These are phyloP conservation scores for Troides aeacus DNA, from an alignment of 2,888 invertebrate genomes.

Conservation along the genomic window DNA sequence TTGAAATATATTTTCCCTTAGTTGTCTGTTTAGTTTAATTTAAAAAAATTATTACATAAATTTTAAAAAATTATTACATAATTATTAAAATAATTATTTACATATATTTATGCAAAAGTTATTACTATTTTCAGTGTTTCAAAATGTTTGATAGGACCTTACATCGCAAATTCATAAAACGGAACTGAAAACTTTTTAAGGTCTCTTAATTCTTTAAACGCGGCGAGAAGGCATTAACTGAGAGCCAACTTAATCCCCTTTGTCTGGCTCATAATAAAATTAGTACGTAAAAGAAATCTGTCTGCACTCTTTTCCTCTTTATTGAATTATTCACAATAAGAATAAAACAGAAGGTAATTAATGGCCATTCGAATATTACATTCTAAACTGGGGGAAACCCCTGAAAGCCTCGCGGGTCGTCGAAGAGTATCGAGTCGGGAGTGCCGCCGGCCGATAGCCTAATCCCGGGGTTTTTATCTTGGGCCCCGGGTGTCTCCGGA, in stretches of 20 bases:
- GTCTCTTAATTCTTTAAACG: slow-evolving; percentile 12
- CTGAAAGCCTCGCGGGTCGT: slow-evolving; percentile 38
- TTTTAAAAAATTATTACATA: too few species aligned
- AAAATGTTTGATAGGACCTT: too few species aligned
- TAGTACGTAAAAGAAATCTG: slow-evolving; percentile 23
- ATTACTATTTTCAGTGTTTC: too few species aligned
- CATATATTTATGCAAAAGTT: too few species aligned
- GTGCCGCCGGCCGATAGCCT: slow-evolving; percentile 50
- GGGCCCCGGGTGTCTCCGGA: slow-evolving; percentile 28
- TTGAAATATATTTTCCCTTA: too few species aligned
- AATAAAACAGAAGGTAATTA: slow-evolving; percentile 27
- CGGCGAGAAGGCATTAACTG: slow-evolving; percentile 10
- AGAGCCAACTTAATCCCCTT: slow-evolving; percentile 17
- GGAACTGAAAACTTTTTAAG: slow-evolving; percentile 9
- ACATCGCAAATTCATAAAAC: background rate
- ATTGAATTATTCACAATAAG: slow-evolving; percentile 27
- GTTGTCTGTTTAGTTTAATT: too few species aligned
- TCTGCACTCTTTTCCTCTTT: slow-evolving; percentile 24
- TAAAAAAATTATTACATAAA: too few species aligned
- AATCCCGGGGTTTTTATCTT: slow-evolving; percentile 58
- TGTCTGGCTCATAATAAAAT: slow-evolving; percentile 24
- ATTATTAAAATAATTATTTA: too few species aligned
- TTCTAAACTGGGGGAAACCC: slow-evolving; percentile 38
- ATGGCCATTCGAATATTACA: slow-evolving; percentile 26
- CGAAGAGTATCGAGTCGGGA: slow-evolving; percentile 44